Percentiles rank a stretch among this genome's conserved stretches.
These are phyloP conservation scores for Temnothorax curvispinosus DNA, from an alignment of 1,140 invertebrate species.

Conservation along the genomic window DNA sequence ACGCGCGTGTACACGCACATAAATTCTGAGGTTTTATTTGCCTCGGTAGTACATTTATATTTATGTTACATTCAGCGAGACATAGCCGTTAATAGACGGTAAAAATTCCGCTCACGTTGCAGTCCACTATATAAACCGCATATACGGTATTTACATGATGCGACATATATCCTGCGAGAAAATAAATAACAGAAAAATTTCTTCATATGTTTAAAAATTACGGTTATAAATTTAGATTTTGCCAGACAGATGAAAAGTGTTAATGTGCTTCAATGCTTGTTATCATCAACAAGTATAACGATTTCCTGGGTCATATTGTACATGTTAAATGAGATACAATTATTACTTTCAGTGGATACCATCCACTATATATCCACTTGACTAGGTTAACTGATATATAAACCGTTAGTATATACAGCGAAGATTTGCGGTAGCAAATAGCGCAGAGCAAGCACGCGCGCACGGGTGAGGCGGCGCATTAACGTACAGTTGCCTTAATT, in stretches of 20 bases:
- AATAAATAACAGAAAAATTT: not conserved
- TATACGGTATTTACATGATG: not conserved
- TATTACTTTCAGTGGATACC: constrained; percentile 5
- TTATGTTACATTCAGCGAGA: constrained; percentile 32
- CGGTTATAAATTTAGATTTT: not conserved
- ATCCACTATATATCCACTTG: not conserved
- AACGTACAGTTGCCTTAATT: constrained; percentile 68
- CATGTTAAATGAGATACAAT: constrained; percentile 26
- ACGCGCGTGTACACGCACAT: constrained; percentile 11
- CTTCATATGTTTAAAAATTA: not conserved
- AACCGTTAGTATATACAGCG: not conserved
- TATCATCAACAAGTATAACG: not conserved
- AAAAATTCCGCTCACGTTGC: constrained; percentile 30
- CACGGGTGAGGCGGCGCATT: not conserved
- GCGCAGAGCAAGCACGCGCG: not conserved
- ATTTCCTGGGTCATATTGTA: not conserved
- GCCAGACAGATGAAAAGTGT: not conserved
- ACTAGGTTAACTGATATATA: constrained; percentile 1
- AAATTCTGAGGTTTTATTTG: constrained; percentile 36
- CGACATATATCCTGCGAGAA: not conserved
- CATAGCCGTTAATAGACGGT: constrained; percentile 13
- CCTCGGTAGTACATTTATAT: constrained; percentile 15
- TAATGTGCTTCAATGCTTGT: not conserved
- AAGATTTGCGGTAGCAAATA: constrained; percentile 35
- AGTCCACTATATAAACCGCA: not conserved